Evolutionary conservation across 2,888 invertebrate genomes (phyloP).

Genomic region (Monochamus alternatus): DNA sequence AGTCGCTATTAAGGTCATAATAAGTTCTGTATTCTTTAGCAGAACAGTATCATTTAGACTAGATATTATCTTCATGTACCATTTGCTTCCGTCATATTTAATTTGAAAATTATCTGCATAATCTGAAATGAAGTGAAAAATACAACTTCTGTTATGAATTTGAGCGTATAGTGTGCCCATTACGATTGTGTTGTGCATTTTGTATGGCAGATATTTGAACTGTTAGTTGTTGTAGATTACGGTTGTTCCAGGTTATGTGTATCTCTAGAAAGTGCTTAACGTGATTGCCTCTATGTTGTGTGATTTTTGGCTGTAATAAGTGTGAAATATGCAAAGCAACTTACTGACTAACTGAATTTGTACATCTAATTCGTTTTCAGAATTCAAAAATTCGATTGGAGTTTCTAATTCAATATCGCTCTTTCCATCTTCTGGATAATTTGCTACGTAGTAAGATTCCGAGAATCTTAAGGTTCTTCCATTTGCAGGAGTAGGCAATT

Average conservation of each 20-base stretch:
- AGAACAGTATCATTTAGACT: constrained; percentile 14
- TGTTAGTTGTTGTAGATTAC: neutral
- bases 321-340: neutral
- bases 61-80: constrained; percentile 7
- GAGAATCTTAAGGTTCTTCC: constrained; percentile 46
- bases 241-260: neutral
- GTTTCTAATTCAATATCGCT: constrained; percentile 43
- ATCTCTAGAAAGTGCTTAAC: too few species aligned
- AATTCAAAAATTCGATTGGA: constrained; percentile 46
- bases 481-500: constrained; percentile 32
- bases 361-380: constrained; percentile 39
- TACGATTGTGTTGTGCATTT: too few species aligned
- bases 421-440: constrained; percentile 45
- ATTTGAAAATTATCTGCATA: constrained; percentile 15
- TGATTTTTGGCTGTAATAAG: neutral
- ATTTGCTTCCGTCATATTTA: neutral
- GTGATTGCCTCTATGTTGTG: too few species aligned
- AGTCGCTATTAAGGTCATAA: constrained; percentile 26
- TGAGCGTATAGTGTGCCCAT: too few species aligned
- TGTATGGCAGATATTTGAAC: too few species aligned
- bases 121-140: constrained; percentile 4
- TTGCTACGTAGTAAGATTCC: constrained; percentile 47
- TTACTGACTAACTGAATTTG: constrained; percentile 9
- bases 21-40: constrained; percentile 9
- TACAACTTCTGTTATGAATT: neutral